Evolutionary conservation across 1,140 invertebrate species (phyloP), one percentile per base, ranked within the genome.

Genomic region (Ceratosolen solmsi): DNA sequence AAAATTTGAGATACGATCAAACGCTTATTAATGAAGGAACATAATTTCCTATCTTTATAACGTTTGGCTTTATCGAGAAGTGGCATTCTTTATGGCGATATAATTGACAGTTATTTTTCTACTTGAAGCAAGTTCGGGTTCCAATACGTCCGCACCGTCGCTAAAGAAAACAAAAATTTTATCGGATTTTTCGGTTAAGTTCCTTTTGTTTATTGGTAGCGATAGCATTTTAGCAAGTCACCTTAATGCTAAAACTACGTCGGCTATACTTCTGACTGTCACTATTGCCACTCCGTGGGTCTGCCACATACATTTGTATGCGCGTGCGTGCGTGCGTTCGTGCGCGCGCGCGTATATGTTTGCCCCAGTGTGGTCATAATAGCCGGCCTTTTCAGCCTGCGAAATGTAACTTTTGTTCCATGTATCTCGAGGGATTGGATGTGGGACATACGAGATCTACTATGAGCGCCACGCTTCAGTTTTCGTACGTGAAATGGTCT

Each of bases 381-480:
- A 38, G 63, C 33, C 4, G 20, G 63, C 17, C 33, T 68, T 65
- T 68, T 68, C 63, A 68, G 33, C 4, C 63, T 38, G 36, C 63
- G 36, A 68, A 68, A 68, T 33, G 36, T n/a, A 68, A 68, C 36
- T 68, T 68, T 68, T 68, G 63, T 68, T 68, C 63, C 7, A 13
- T 38, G 1, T 36, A 38, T 68, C 63, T 68, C 63, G 20, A n/a
- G 63, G 63, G 63, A 68, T 2, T 9, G 63, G 27, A 68, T 68
- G 33, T 68, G 22, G 63, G 63, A 68, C 63, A 68, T 68, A 68
- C 63, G 63, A 68, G 63, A 68, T 68, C 63, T 38, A 38, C 20
- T 38, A 4, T 17, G 36, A 20, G 20, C 20, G 36, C 63, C 36
- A 68, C 63, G 63, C 33, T 36, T 38, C 63, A 9, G 5, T 68